Evolutionary conservation across 2,113 vertebrate genomes (phyloP).

Genomic region (Triplophysa dalaica): DNA sequence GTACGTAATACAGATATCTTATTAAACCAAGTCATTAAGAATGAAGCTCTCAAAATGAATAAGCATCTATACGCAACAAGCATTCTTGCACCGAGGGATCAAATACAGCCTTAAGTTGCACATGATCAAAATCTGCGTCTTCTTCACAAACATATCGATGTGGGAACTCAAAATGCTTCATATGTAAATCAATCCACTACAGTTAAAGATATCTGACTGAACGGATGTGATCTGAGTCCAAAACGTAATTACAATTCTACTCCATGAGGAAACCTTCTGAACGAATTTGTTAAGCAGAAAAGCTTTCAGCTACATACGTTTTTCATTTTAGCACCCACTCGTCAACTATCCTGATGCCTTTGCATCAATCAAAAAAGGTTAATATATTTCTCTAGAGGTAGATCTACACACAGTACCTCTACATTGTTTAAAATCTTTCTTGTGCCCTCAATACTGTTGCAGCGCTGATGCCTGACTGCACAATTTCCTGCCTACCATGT

Average conservation of each 20-base stretch:
- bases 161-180: conserved; percentile 2
- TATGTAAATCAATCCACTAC: conserved; percentile 32
- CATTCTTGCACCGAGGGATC: not conserved
- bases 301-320: conserved; percentile 37
- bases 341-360: conserved; percentile 48
- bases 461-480: conserved; percentile 43
- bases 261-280: conserved; percentile 13
- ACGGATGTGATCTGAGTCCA: conserved; percentile 28
- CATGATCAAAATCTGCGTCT: conserved; percentile 35
- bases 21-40: not conserved
- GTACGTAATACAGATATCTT: no score
- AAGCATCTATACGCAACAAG: no score
- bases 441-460: conserved; percentile 50
- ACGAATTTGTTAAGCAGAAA: conserved; percentile 21
- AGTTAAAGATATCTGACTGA: conserved; percentile 39
- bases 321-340: conserved; percentile 45
- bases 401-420: conserved; percentile 44
- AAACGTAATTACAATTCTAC: conserved; percentile 43
- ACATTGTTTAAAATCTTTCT: conserved; percentile 43
- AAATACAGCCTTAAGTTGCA: not conserved
- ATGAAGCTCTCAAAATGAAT: no score
- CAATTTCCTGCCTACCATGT: conserved; percentile 56
- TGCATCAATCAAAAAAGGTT: conserved; percentile 31
- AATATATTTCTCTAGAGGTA: conserved; percentile 29
- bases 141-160: conserved; percentile 13